Evolutionary conservation across 2,797 vertebrate species (phyloP).

Genomic region (Pteropus rufus): DNA sequence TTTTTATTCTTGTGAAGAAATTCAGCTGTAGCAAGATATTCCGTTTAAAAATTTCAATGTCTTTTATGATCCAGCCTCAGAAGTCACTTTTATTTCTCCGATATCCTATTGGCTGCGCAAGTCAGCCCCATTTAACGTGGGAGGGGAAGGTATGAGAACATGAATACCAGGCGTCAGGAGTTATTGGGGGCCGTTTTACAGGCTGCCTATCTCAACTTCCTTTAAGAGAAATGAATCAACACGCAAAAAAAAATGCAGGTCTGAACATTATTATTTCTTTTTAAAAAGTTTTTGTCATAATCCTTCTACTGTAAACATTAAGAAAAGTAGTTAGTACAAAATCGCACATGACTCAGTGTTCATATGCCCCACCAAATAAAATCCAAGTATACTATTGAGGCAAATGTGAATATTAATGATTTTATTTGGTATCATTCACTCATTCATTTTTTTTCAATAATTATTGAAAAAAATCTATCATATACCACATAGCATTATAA

Average conservation of each 20-base stretch:
- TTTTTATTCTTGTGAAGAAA: slow-evolving; percentile 1
- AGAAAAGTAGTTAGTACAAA: background rate
- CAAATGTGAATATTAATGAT: background rate
- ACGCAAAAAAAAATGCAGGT: background rate
- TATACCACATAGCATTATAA: background rate
- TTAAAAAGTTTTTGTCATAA: background rate
- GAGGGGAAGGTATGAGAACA: background rate
- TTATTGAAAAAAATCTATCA: background rate
- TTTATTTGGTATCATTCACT: background rate
- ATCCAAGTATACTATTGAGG: background rate
- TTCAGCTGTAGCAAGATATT: background rate
- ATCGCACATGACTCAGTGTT: background rate
- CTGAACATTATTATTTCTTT: background rate
- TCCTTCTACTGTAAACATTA: background rate
- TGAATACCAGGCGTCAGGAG: background rate
- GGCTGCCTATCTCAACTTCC: background rate
- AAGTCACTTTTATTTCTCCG: background rate
- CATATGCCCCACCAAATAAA: background rate
- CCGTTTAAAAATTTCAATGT: background rate
- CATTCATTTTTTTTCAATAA: background rate
- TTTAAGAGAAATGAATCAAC: background rate
- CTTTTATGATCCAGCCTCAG: background rate
- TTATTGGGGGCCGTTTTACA: background rate
- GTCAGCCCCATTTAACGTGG: background rate
- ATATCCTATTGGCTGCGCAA: background rate